Evolutionary conservation across 2,888 invertebrate species (phyloP), one percentile per base, ranked within the genome.

Genomic region (Merodon equestris): DNA sequence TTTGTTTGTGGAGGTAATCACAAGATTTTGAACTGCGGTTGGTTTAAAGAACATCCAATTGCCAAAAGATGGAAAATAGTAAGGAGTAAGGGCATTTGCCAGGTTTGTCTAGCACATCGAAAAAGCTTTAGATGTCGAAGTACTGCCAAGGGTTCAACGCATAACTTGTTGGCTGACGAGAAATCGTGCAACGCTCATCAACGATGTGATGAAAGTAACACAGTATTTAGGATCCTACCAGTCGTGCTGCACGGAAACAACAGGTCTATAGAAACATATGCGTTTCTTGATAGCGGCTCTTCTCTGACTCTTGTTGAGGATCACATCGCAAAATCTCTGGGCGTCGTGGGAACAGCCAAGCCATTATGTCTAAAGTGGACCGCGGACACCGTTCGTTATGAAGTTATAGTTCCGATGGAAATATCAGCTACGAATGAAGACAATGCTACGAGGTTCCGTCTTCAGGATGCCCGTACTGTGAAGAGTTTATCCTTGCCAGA

Each of bases 351-450:
- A 13, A 61, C 42, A 13, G n/a, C 13, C 12, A 47, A 40, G 9
- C 36, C 50, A 13, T 13, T 60, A 7, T 60, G 60, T 15, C 27
- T 70, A 2, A 70, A 60, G 42, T 70, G 70, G 60, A 70, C 48
- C 13, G 47, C 38, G 9, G 36, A 18, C 38, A 48, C 17, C 5
- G 17, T 17, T 17, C 38, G 34, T 18, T 42, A 40, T 14, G 40
- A 27, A 27, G 14, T 12, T 10, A 9, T 44, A 12, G 54, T 57
- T 1, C 45, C 45, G 7, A 57, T 57, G 44, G 44, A 57, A 18
- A 57, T 56, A 12, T 42, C 56, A 34, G 51, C 51, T 12, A 34
- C 27, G 1, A 34, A 14, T 36, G 14, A 27, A 17, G 27, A 50
- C 12, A 17, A n/a, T 19, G 48, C 3, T 18, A 51, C 14, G 14